Evolutionary conservation across 2,113 vertebrate genomes (phyloP), one percentile per base, ranked within the genome.

Genomic region (Thymallus thymallus): DNA sequence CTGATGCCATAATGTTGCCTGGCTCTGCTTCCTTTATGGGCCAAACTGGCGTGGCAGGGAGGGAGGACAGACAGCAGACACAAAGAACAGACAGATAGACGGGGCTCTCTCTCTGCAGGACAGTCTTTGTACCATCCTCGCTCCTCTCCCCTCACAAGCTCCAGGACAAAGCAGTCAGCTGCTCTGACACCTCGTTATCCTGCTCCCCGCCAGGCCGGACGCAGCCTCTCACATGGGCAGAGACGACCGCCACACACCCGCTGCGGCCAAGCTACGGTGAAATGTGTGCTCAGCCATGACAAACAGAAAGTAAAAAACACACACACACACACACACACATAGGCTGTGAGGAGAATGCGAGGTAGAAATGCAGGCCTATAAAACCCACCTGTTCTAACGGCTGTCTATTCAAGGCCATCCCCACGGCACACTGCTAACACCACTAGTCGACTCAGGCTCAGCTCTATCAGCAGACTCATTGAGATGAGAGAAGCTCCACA

Each of bases 101-200:
- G 10, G 35, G 35, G 55, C n/a, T 58, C 3, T 10, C 35, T 85
- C 90, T 82, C 88, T 29, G 85, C 89, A 86, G 89, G 91, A 88
- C 72, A 55, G 78, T 76, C 81, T 86, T 87, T 88, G 87, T 88
- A 88, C 82, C 84, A 41, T 41, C 2, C 51, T 9, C 76, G 82
- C 70, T 30, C 74, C 74, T 14, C 84, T 86, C 81, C 62, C 74
- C 7, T 41, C 35, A 10, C 29, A 74, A 76, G 79, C 76, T 32
- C 80, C 78, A 45, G 84, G 80, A 90, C 89, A 91, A 91, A 89
- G 86, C 90, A 82, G 61, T 90, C 91, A 90, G 87, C 90, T 90
- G 91, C 84, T 80, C 24, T 80, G 86, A 88, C 86, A 86, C 88
- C 51, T 55, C 89, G 88, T 92, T 92, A 92, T 86, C 68, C 82